A percentile compares a stretch with the other conserved stretches of the same genome.
Evolutionary conservation across 2,888 invertebrate genomes (phyloP).

Genomic region (Labia minor): DNA sequence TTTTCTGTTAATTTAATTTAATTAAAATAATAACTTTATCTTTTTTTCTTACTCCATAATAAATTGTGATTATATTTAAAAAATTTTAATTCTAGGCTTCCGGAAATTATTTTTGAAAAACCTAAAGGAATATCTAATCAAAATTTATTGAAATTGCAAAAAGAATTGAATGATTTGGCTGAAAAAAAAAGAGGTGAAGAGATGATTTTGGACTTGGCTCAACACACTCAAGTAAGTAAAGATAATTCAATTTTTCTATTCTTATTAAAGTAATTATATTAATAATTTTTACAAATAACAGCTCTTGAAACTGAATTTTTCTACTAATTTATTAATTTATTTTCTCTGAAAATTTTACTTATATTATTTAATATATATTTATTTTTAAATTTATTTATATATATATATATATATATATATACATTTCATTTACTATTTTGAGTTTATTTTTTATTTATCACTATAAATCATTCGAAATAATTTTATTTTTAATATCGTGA

Average conservation of each 20-base stretch:
- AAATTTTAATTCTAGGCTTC: conserved; percentile 41
- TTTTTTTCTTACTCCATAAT: no score
- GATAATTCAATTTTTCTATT: no score
- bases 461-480: no score
- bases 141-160: conserved; percentile 49
- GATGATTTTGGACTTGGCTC: conserved; percentile 75
- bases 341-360: not conserved
- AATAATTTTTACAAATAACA: no score
- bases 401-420: not conserved
- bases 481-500: no score
- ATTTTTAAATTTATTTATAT: not conserved
- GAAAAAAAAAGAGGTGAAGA: conserved; percentile 58
- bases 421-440: no score
- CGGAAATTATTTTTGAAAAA: conserved; percentile 58
- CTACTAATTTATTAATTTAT: not conserved
- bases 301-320: no score
- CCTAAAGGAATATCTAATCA: conserved; percentile 68
- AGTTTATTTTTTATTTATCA: no score
- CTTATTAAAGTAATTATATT: no score
- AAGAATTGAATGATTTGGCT: conserved; percentile 50
- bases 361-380: not conserved
- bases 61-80: no score
- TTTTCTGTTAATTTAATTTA: no score
- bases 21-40: no score
- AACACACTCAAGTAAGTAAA: conserved; percentile 51